A percentile compares a stretch with the other conserved stretches of the same genome.
Evolutionary conservation across 2,888 invertebrate species (phyloP).

Genomic region (Dasypogon diadema): DNA sequence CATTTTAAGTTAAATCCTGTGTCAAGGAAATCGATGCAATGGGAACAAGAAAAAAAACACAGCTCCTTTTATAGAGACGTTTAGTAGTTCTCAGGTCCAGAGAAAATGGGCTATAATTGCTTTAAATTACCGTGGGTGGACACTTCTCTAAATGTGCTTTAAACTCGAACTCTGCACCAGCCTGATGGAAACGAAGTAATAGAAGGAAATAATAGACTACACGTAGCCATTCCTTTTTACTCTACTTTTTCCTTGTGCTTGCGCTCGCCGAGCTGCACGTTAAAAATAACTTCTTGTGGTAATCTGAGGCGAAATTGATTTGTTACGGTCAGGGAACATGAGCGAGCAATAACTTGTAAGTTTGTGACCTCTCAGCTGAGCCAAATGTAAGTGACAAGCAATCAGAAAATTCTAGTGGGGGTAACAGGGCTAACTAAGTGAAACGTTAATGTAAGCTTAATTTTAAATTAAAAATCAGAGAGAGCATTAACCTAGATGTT

Average conservation of each 20-base stretch:
- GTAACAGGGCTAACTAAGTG: neutral
- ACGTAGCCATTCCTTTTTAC: constrained; percentile 5
- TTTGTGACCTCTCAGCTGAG: constrained; percentile 5
- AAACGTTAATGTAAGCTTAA: constrained; percentile 7
- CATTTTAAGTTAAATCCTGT: neutral
- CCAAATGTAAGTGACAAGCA: constrained; percentile 35
- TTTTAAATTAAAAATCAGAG: too few species aligned
- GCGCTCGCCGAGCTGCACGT: constrained; percentile 12
- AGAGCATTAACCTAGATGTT: too few species aligned
- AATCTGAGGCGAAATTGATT: constrained; percentile 39
- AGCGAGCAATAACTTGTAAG: constrained; percentile 29
- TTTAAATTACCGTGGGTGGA: constrained; percentile 43
- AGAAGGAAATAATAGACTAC: constrained; percentile 33
- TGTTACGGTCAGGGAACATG: constrained; percentile 39
- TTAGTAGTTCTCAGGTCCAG: constrained; percentile 31
- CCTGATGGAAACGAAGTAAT: neutral
- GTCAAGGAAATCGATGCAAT: constrained; percentile 16
- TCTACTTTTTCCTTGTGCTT: neutral
- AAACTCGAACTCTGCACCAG: neutral
- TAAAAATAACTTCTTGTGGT: constrained; percentile 44
- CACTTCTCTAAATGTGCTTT: constrained; percentile 36
- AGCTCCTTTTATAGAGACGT: constrained; percentile 17
- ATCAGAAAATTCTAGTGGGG: constrained; percentile 12
- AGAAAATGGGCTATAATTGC: constrained; percentile 36
- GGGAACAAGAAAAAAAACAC: neutral